phyloP scores from a whole-genome alignment of 2,113 vertebrate genomes.

The Vireo altiloquus region DNA sequence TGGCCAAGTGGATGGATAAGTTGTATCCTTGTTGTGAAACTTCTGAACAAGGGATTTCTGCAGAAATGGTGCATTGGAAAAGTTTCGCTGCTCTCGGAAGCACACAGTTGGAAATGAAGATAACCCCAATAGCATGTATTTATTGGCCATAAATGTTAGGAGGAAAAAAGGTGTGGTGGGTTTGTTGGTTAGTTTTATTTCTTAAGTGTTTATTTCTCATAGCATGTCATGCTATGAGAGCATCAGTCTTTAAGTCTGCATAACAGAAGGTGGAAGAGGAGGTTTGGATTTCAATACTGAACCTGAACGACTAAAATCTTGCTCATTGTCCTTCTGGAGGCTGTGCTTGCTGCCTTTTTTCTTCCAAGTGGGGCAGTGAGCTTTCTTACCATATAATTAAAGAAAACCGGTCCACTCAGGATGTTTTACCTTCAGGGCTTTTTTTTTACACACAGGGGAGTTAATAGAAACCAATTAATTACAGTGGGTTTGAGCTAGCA shows the following conservation, averaged over 20 bases:
- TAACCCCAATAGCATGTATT: background rate
- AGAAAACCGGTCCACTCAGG: background rate
- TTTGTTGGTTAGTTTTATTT: background rate
- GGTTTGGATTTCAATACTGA: background rate
- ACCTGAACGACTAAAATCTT: background rate
- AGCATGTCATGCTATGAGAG: background rate
- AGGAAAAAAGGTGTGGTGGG: background rate
- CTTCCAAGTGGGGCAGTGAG: accelerated
- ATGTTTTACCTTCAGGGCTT: background rate
- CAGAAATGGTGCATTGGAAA: background rate
- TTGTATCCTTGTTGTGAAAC: background rate
- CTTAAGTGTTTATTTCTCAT: background rate
- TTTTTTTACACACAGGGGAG: background rate
- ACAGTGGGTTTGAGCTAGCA: background rate
- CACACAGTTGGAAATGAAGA: background rate
- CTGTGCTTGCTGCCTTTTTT: background rate
- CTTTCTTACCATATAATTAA: background rate
- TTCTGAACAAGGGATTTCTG: background rate
- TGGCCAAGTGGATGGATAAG: background rate
- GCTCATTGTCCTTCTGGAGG: background rate
- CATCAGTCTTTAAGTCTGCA: background rate
- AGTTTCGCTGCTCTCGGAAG: background rate
- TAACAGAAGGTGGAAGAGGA: background rate
- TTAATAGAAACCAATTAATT: background rate
- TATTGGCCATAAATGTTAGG: background rate